Conservation (phyloP, 2,888 invertebrate species). For the Bembecia ichneumoniformis region DNA sequence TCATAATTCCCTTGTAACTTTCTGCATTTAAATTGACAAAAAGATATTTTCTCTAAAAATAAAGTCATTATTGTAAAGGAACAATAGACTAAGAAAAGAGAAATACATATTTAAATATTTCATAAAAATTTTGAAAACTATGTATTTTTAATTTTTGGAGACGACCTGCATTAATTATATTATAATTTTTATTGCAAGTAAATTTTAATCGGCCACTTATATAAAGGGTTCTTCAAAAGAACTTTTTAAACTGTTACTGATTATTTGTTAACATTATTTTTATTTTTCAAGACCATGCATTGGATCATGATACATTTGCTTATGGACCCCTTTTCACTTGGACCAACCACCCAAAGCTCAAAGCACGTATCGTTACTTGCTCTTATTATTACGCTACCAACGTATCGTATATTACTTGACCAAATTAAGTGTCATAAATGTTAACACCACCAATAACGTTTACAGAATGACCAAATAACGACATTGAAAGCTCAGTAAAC, state of each 20-base stretch:
- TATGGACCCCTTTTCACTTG: constrained; percentile 13
- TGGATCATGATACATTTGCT: too few relatives aligned
- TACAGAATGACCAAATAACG: constrained; percentile 35
- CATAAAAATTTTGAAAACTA: background rate
- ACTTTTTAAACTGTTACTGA: too few relatives aligned
- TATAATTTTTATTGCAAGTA: background rate
- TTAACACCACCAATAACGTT: constrained; percentile 52
- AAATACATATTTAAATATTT: too few relatives aligned
- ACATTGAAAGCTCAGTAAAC: constrained; percentile 11
- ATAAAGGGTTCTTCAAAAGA: too few relatives aligned
- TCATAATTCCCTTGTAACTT: too few relatives aligned
- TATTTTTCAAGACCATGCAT: too few relatives aligned
- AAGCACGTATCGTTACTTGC: constrained; percentile 46
- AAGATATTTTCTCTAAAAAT: too few relatives aligned
- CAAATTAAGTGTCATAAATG: constrained; percentile 67
- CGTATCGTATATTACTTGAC: constrained; percentile 37
- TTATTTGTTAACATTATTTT: too few relatives aligned
- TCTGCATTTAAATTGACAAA: too few relatives aligned
- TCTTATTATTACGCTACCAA: constrained; percentile 54
- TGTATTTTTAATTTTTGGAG: background rate
- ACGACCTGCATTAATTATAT: background rate
- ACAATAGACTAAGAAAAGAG: too few relatives aligned
- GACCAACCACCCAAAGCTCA: constrained; percentile 25
- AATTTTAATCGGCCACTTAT: too few relatives aligned
- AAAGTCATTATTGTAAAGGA: too few relatives aligned